Evolutionary conservation across 2,888 invertebrate genomes (phyloP).

Genomic region (Rhagium mordax): DNA sequence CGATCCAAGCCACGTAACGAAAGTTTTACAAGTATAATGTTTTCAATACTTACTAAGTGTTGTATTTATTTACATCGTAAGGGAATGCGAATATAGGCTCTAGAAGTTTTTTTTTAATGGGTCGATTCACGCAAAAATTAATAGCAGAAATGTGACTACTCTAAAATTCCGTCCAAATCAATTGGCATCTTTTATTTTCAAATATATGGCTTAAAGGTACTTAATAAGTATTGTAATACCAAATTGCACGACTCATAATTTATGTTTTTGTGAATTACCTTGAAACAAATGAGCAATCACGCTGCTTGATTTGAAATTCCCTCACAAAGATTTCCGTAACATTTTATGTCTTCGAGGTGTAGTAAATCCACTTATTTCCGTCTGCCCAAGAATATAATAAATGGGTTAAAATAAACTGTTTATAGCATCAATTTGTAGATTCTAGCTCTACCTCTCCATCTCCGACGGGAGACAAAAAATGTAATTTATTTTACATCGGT

Average conservation of each 20-base stretch:
- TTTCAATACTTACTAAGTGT: background rate
- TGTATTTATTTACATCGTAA: background rate
- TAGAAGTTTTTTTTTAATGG: too few species aligned
- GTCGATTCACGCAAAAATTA: too few species aligned
- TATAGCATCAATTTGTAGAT: conserved; percentile 28
- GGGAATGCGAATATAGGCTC: too few species aligned
- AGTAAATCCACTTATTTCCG: conserved; percentile 8
- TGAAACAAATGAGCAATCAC: background rate
- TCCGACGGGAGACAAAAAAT: conserved; percentile 18
- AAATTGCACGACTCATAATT: too few species aligned
- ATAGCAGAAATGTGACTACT: too few species aligned
- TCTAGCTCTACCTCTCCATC: conserved; percentile 17
- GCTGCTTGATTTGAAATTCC: background rate
- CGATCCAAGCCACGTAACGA: background rate
- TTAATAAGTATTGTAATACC: too few species aligned
- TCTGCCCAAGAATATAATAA: conserved; percentile 13
- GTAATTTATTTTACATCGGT: conserved; percentile 26
- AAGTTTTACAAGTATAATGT: background rate
- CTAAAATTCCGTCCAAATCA: too few species aligned
- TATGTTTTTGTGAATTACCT: background rate
- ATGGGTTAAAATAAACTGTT: conserved; percentile 30
- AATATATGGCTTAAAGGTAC: too few species aligned
- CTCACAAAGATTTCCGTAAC: background rate
- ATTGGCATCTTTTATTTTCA: too few species aligned
- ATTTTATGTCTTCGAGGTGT: conserved; percentile 13